Evolutionary conservation across 2,113 vertebrate genomes (phyloP), one percentile per base, ranked within the genome.

Genomic region (Azemiops feae): DNA sequence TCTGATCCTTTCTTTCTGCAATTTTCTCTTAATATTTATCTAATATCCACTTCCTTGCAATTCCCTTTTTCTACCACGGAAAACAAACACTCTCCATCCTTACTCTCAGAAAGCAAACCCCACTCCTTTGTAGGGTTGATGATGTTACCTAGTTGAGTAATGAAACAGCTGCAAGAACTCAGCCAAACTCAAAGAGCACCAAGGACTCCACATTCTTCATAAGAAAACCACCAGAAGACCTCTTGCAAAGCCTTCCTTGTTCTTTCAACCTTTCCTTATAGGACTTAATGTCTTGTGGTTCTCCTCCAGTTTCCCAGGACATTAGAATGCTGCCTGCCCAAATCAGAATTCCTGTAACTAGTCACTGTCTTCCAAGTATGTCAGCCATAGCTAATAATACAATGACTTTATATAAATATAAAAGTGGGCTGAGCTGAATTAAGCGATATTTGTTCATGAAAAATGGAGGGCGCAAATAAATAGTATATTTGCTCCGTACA

Each of bases 371-470:
- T 47, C 27, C 27, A 22, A 20, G 27, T 60, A 30, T n/a, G 7
- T 16, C 25, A 25, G 12, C 25, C 43, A 93, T 87, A 93, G 57
- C 47, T 92, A 89, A 60, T 45, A 95, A 87, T 93, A 58, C 57
- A 87, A 87, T 85, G 88, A 30, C 2, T 52, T 87, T 87, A 91
- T 52, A 85, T 53, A 52, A 81, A 91, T 91, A 88, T 47, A 91
- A 94, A 91, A 9, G 88, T 50, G 30, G 64, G 10, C 2, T 89
- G 57, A 92, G 89, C 91, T 89, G 30, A 93, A 54, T 11, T 60
- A 34, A 87, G 93, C 92, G 30, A 91, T 0, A 91, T 54, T 88
- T 96, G 9, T 96, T 95, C 86, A 87, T 86, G 89, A 88, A 92
- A 89, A 92, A 91, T 39, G 90, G 89, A 91, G 64, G 30, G 14